A percentile compares a stretch with the other conserved stretches of the same genome.
These are phyloP conservation scores for Vultur gryphus DNA, from an alignment of 2,797 vertebrate genomes.

Conservation along the genomic window DNA sequence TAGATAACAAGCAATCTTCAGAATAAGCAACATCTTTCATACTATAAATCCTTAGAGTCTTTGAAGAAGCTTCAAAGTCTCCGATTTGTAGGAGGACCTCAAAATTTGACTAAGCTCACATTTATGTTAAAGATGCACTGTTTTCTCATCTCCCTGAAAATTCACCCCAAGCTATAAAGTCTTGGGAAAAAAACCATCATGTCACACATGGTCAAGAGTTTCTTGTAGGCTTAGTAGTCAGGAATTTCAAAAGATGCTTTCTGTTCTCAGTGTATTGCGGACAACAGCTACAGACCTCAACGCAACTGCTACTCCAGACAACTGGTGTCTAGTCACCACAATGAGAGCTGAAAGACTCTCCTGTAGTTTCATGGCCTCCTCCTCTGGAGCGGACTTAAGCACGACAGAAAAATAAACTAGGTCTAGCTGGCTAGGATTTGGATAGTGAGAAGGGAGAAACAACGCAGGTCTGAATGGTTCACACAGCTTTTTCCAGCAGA, in stretches of 20 bases:
- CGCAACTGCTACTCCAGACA: not conserved
- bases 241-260: not conserved
- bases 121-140: not conserved
- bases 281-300: not conserved
- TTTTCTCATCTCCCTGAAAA: not conserved
- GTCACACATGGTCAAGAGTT: not conserved
- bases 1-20: not conserved
- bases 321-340: not conserved
- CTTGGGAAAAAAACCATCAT: not conserved
- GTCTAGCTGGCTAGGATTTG: not conserved
- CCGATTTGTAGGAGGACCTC: not conserved
- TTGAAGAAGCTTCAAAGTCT: not conserved
- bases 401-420: not conserved
- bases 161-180: not conserved
- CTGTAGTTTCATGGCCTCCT: not conserved
- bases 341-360: not conserved
- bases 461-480: not conserved
- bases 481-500: not conserved
- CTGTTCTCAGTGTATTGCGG: not conserved
- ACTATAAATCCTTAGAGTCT: not conserved
- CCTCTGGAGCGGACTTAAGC: not conserved
- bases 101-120: not conserved
- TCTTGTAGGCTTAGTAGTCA: not conserved
- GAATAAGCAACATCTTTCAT: not conserved
- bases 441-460: not conserved